Evolutionary conservation across 2,113 vertebrate species (phyloP).

Genomic region (Hippocampus mohnikei): DNA sequence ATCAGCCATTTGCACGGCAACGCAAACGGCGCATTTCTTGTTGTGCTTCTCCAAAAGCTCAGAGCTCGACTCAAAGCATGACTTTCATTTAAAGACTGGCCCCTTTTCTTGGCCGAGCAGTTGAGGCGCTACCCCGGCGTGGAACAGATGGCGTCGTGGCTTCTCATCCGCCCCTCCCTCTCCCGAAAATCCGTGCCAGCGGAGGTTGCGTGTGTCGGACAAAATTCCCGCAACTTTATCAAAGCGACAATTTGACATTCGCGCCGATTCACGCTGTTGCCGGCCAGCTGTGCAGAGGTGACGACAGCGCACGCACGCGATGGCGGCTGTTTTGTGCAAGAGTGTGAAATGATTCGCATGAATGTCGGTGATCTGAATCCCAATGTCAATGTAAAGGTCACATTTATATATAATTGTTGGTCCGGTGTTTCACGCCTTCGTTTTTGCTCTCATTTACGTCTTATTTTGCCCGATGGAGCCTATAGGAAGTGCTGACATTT

Average conservation of each 20-base stretch:
- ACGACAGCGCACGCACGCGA: background rate
- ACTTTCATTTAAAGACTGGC: background rate
- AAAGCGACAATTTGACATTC: conserved; percentile 3
- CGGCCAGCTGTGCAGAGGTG: conserved; percentile 2
- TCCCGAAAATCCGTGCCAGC: background rate
- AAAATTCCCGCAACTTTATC: conserved; percentile 2
- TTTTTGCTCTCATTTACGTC: no score
- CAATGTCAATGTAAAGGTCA: no score
- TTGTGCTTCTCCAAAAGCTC: conserved; percentile 3
- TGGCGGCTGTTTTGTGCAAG: background rate
- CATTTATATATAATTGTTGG: no score
- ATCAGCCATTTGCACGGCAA: conserved; percentile 19
- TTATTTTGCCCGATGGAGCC: no score
- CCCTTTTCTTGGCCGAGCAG: background rate
- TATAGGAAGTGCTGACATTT: no score
- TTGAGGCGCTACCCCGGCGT: background rate
- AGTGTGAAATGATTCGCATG: background rate
- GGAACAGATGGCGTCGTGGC: conserved; percentile 3
- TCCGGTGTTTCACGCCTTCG: no score
- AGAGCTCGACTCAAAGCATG: background rate
- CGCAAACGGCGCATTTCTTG: background rate
- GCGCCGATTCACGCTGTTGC: background rate
- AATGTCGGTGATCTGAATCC: no score
- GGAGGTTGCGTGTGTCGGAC: background rate
- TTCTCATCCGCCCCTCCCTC: background rate